Base-by-base conservation (phyloP, 2,888 invertebrate genomes). In the Hirtodrosophila trivittata region DNA sequence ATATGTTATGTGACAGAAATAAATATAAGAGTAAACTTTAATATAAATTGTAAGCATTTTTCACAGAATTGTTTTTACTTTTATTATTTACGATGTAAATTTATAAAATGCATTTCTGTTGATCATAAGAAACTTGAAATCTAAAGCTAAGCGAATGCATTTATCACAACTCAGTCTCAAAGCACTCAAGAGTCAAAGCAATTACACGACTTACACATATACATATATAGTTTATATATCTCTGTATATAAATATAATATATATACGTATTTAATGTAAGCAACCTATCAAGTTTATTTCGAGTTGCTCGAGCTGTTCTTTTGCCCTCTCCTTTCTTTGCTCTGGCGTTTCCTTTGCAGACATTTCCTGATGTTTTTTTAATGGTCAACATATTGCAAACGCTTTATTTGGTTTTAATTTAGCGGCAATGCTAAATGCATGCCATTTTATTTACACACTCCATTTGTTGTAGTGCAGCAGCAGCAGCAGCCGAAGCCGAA, bases 331-430 rank as follows among this genome's bases (percentile, higher is more conserved):
- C 35, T n/a, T 8, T 32, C 21, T 14, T 8, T 35, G 33, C 5
- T 37, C 12, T 38, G 0, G 30, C 7, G 16, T 9, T 38, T 12
- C 21, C n/a, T 46, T 35, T 35, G 28, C 52, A 49, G 51, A 39
- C 42, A 43, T 41, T 55, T 59, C 41, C 38, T 56, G 43, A 32
- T 66, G 56, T 13, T 45, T 52, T 62, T 63, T 68, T 64, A 64
- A 69, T 69, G 58, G 59, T 43, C 52, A 65, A 68, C 64, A 68
- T 64, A 72, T 65, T 59, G 74, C 46, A 32, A 38, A 46, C 45
- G 26, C 56, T 65, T 59, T 62, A 72, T 75, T 75, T 72, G 68
- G 62, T 73, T 75, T 76, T 75, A 75, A 76, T 75, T 75, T 75
- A 47, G 73, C 68, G 39, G 52, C 63, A 59, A 66, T 69, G 45